Conservation (phyloP, 2,113 vertebrate species). For the Callocephalon fimbriatum region DNA sequence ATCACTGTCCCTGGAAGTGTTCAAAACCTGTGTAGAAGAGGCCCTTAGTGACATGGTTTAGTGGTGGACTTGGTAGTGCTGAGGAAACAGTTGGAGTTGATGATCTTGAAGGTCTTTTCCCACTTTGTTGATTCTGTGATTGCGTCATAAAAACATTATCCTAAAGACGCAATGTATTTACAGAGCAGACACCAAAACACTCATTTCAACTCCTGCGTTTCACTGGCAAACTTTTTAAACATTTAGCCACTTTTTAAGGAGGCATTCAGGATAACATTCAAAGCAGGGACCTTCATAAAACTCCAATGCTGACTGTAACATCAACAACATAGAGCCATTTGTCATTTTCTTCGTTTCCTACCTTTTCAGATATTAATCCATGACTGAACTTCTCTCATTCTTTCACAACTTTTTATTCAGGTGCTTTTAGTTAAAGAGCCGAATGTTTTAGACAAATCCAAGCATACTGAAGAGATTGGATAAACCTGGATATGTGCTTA, state of each 20-base stretch:
- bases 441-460: not conserved
- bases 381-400: not conserved
- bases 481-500: not conserved
- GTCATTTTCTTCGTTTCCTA: fast-evolving
- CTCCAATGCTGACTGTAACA: not conserved
- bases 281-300: not conserved
- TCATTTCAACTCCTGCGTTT: not conserved
- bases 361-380: not conserved
- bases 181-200: not conserved
- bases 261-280: not conserved
- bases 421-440: not conserved
- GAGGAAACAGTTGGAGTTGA: not conserved
- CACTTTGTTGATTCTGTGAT: not conserved
- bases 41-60: not conserved
- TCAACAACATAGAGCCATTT: not conserved
- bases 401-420: not conserved
- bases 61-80: not conserved
- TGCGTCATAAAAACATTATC: not conserved
- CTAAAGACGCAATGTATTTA: not conserved
- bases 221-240: not conserved
- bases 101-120: not conserved
- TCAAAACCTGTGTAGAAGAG: not conserved
- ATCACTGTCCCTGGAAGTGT: not conserved
- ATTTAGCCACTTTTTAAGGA: not conserved
- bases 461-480: not conserved